Evolutionary conservation across 2,113 vertebrate genomes (phyloP).

Genomic region (Raja brachyura): DNA sequence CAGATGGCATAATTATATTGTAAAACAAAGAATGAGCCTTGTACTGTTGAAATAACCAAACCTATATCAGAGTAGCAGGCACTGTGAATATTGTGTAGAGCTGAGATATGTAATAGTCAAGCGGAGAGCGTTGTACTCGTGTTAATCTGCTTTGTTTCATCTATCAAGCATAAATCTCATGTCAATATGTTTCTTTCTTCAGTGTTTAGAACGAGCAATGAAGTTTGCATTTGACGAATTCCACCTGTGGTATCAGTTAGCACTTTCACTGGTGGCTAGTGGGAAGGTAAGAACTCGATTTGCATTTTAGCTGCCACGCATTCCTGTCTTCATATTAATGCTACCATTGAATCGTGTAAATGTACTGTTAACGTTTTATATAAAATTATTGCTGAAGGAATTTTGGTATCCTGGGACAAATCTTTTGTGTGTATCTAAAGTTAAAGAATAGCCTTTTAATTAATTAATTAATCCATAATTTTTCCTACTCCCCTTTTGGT

Average conservation of each 20-base stretch:
- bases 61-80: not conserved
- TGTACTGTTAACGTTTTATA: not conserved
- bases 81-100: not conserved
- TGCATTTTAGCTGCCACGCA: not conserved
- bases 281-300: constrained; percentile 77
- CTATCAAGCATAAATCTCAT: not conserved
- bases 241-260: constrained; percentile 95
- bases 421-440: not conserved
- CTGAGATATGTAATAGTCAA: not conserved
- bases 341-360: not conserved
- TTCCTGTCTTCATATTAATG: not conserved
- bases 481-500: not conserved
- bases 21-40: not conserved
- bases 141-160: not conserved
- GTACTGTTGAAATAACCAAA: not conserved
- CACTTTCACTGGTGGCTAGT: constrained; percentile 86
- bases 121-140: not conserved
- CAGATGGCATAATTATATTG: constrained; percentile 31
- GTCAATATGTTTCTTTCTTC: constrained; percentile 30
- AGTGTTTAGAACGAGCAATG: constrained; percentile 96
- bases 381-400: not conserved
- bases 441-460: not conserved
- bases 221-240: constrained; percentile 95
- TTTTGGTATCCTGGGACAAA: not conserved
- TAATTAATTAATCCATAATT: not conserved